A percentile compares a stretch with the other conserved stretches of the same genome.
These are phyloP conservation scores for Brienomyrus brachyistius DNA, from an alignment of 2,113 vertebrate species.

Conservation along the genomic window DNA sequence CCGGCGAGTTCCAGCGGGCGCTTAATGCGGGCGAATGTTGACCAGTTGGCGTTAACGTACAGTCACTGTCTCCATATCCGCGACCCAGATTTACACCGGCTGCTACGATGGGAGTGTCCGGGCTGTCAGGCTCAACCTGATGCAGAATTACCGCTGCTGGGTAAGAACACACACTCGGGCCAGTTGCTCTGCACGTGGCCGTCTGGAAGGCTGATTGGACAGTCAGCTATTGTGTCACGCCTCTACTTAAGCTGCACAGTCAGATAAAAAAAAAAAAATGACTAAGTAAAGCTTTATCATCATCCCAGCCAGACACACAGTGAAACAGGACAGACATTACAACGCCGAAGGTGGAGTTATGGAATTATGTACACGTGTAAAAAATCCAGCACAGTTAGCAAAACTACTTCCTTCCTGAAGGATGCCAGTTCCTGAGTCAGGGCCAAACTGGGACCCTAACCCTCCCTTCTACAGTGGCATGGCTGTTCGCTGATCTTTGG, in stretches of 20 bases:
- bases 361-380: neutral
- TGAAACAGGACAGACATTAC: neutral
- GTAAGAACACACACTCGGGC: constrained; percentile 55
- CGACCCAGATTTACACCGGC: constrained; percentile 86
- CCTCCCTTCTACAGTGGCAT: constrained; percentile 72
- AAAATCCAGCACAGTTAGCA: neutral
- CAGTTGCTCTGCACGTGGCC: neutral
- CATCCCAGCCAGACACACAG: neutral
- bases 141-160: constrained; percentile 88
- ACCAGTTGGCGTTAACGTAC: neutral
- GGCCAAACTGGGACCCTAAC: neutral
- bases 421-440: neutral
- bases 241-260: neutral
- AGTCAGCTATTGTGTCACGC: neutral
- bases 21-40: neutral
- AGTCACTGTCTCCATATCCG: neutral
- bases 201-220: neutral
- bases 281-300: neutral
- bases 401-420: neutral
- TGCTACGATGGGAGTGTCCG: constrained; percentile 91
- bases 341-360: neutral
- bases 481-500: constrained; percentile 89
- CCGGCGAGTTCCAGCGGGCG: neutral
- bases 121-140: constrained; percentile 84
- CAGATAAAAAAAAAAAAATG: too few species aligned